Conservation (phyloP, 2,113 vertebrate genomes). For the Morone saxatilis region DNA sequence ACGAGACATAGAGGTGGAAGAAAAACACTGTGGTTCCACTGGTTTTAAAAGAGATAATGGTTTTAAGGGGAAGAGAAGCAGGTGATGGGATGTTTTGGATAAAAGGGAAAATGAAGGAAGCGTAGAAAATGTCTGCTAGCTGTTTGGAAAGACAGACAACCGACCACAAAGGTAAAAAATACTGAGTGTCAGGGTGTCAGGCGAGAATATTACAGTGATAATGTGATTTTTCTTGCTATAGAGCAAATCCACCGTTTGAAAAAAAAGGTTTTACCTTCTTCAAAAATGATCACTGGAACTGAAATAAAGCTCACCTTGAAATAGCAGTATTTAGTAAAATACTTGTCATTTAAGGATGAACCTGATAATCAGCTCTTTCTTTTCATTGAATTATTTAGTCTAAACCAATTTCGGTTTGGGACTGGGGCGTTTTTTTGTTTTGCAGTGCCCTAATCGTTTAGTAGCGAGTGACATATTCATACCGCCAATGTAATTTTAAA, state of each 20-base stretch:
- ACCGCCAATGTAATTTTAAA: neutral
- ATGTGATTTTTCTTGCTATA: neutral
- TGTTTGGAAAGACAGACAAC: neutral
- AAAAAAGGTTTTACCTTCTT: neutral
- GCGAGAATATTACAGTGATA: neutral
- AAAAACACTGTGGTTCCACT: neutral
- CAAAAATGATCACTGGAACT: neutral
- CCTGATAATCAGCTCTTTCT: no score
- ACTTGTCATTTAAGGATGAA: no score
- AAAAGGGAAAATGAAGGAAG: neutral
- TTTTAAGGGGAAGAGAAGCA: neutral
- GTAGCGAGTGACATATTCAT: neutral
- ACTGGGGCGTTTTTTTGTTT: neutral
- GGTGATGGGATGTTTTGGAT: neutral
- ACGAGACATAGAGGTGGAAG: neutral
- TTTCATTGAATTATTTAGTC: neutral
- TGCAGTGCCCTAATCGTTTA: neutral
- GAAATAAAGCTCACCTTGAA: neutral
- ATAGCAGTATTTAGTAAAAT: neutral
- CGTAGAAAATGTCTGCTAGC: neutral
- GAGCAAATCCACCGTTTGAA: neutral
- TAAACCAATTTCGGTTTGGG: neutral
- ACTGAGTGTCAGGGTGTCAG: neutral
- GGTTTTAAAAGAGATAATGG: neutral
- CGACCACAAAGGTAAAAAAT: neutral